These are phyloP conservation scores for Chrysotoxum bicinctum DNA, from an alignment of 2,888 invertebrate genomes.

Conservation along the genomic window DNA sequence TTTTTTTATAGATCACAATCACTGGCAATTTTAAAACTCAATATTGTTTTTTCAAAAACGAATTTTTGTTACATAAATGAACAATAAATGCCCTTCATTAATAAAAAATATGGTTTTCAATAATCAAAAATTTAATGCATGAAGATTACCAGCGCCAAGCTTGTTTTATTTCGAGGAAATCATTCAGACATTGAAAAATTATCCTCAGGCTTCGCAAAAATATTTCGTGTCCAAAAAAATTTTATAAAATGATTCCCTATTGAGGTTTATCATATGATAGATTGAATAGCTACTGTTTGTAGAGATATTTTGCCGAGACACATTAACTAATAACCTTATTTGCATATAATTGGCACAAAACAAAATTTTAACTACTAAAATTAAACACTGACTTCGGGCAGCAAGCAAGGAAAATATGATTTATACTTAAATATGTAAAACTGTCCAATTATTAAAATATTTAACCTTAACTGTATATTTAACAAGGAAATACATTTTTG, in stretches of 20 bases:
- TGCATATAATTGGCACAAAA: slow-evolving; percentile 8
- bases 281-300: not conserved
- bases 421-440: not conserved
- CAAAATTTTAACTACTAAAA: no score
- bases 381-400: not conserved
- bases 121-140: not conserved
- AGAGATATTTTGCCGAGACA: not conserved
- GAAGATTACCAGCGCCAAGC: not conserved
- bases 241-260: not conserved
- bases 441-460: not conserved
- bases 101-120: not conserved
- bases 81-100: no score
- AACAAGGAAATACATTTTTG: not conserved
- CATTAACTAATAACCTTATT: slow-evolving; percentile 21
- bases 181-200: not conserved
- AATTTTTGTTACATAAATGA: no score
- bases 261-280: not conserved
- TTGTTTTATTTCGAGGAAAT: not conserved
- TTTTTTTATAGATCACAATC: no score
- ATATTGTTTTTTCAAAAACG: no score
- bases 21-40: no score
- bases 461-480: not conserved
- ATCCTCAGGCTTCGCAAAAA: not conserved
- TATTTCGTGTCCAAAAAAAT: not conserved
- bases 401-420: not conserved